Conservation (phyloP, 2,888 invertebrate genomes). For the Zootermopsis nevadensis region DNA sequence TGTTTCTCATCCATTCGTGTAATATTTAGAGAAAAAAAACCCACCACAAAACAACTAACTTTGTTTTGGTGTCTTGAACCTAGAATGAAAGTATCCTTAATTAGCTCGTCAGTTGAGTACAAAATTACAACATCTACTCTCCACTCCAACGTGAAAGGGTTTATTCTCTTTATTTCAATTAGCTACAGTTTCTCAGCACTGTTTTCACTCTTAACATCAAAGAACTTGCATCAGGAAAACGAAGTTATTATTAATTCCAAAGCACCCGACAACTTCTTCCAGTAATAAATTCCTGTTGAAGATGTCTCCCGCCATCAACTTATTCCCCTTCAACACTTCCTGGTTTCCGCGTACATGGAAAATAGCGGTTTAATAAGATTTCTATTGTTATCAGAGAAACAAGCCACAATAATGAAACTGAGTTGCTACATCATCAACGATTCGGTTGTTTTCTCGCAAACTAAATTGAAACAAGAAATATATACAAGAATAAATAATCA, state of each 20-base stretch:
- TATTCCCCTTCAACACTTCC: not conserved
- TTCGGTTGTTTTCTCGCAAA: conserved; percentile 19
- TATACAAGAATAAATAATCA: conserved; percentile 39
- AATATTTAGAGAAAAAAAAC: too few relatives aligned
- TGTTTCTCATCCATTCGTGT: too few relatives aligned
- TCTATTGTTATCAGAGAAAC: conserved; percentile 41
- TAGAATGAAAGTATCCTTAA: too few relatives aligned
- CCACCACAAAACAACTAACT: too few relatives aligned
- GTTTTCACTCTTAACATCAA: not conserved
- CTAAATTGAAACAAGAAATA: conserved; percentile 27
- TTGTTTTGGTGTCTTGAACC: too few relatives aligned
- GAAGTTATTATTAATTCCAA: conserved; percentile 52
- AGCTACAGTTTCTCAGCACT: too few relatives aligned
- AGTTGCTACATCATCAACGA: conserved; percentile 3
- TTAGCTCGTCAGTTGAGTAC: too few relatives aligned
- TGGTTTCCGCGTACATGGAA: conserved; percentile 37
- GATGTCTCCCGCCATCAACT: not conserved
- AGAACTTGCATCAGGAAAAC: conserved; percentile 48
- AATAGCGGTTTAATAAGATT: conserved; percentile 50
- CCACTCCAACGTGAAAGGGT: too few relatives aligned
- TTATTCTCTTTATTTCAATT: too few relatives aligned
- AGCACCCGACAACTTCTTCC: not conserved
- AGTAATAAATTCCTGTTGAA: not conserved
- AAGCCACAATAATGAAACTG: conserved; percentile 48
- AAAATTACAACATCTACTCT: too few relatives aligned